phyloP scores from a whole-genome alignment of 2,888 invertebrate species.

The Ophion ellenae region DNA sequence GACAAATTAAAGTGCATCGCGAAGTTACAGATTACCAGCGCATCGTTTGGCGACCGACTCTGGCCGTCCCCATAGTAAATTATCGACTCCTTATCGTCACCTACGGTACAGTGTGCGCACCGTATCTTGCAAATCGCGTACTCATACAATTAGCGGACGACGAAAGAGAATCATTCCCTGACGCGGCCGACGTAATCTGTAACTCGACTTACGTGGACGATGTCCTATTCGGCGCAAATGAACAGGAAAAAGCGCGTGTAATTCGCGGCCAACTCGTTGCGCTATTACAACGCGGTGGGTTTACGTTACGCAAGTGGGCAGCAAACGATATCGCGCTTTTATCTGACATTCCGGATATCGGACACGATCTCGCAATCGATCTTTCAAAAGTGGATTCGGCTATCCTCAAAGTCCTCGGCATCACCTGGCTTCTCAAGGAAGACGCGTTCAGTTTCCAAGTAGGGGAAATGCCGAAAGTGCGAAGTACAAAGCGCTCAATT shows the following conservation, averaged over 20 bases:
- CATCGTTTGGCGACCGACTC: conserved; percentile 70
- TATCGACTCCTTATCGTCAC: conserved; percentile 68
- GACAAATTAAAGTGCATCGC: conserved; percentile 42
- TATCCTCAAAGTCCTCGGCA: background rate
- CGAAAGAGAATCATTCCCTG: conserved; percentile 53
- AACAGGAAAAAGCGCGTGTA: background rate
- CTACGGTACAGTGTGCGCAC: conserved; percentile 69
- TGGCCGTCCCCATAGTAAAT: background rate
- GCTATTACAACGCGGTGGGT: conserved; percentile 3
- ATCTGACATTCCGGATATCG: background rate
- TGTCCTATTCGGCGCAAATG: conserved; percentile 43
- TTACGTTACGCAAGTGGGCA: conserved; percentile 18
- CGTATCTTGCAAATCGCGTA: conserved; percentile 69
- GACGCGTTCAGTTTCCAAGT: conserved; percentile 33
- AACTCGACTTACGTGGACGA: conserved; percentile 70
- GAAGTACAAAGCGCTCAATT: conserved; percentile 9
- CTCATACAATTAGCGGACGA: conserved; percentile 67
- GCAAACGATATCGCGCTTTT: background rate
- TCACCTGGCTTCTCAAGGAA: conserved; percentile 4
- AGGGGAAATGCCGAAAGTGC: background rate
- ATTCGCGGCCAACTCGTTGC: background rate
- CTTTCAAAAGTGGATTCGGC: conserved; percentile 5
- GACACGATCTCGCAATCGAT: conserved; percentile 14
- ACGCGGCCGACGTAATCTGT: conserved; percentile 53
- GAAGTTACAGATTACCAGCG: conserved; percentile 65